Evolutionary conservation across 1,140 invertebrate species (phyloP).

Genomic region (Pogonognathellus flavescens): DNA sequence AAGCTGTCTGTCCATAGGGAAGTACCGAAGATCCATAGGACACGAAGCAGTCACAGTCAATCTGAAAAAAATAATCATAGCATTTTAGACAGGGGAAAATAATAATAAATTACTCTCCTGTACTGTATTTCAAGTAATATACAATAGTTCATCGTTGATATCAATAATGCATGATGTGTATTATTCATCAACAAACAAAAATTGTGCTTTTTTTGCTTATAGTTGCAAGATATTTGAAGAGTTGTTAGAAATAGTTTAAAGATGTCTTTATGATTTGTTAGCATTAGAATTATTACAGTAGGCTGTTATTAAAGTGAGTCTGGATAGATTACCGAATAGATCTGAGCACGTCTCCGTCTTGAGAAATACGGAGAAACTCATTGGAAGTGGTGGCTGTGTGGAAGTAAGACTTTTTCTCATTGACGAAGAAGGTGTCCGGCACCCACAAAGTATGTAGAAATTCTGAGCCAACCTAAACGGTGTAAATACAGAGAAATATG

Average conservation of each 20-base stretch:
- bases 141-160: too few relatives aligned
- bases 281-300: too few relatives aligned
- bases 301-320: background rate
- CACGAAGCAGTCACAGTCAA: conserved; percentile 97
- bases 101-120: background rate
- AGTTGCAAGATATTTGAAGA: background rate
- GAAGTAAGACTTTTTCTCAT: conserved; percentile 98
- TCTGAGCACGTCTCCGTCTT: conserved; percentile 92
- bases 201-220: too few relatives aligned
- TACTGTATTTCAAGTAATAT: too few relatives aligned
- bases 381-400: conserved; percentile 97
- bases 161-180: too few relatives aligned
- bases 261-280: too few relatives aligned
- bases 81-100: too few relatives aligned
- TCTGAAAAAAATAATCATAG: conserved; percentile 75
- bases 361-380: conserved; percentile 95
- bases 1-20: conserved; percentile 96
- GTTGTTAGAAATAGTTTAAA: too few relatives aligned
- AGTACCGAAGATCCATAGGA: conserved; percentile 97
- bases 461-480: conserved; percentile 81
- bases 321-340: conserved; percentile 88
- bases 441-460: conserved; percentile 99
- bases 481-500: conserved; percentile 4
- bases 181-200: too few relatives aligned
- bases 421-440: conserved; percentile 98